Evolutionary conservation across 2,888 invertebrate genomes (phyloP), one percentile per base, ranked within the genome.

Genomic region (Scrobipalpa atriplicella): DNA sequence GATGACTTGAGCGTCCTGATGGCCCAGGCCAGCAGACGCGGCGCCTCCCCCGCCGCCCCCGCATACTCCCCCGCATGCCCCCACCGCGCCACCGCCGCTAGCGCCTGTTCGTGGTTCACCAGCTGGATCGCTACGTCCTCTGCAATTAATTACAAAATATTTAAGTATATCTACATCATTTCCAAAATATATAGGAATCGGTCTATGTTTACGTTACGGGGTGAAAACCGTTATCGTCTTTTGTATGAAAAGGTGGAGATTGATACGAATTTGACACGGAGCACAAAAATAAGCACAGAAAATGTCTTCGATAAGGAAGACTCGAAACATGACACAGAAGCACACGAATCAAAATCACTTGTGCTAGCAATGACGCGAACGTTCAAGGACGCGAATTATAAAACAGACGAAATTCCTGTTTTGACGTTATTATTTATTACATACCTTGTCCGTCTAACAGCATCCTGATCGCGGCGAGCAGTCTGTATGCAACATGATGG

Each of bases 381-480:
- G 11, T 39, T 39, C 8, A 38, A 8, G 6, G 11, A 39, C 10
- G 8, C 8, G 10, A 39, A 39, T 6, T 8, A 39, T 11, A 11
- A 39, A 39, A 39, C 29, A 3, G 29, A 29, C 29, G 2, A 29
- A 29, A 3, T 29, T 29, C 29, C 29, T 29, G 29, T 29, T 29
- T 5, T 29, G 2, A 5, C 29, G 5, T 29, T 5, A 29, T 29
- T 29, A 29, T 29, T 29, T 29, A 29, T 29, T 29, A 29, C 72
- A 56, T 76, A 96, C 96, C 95, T 93, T 97, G 96, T 36, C 96
- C 96, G 85, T 97, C 97, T 1, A 98, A 95, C 52, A 97, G 94
- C 95, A 98, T 97, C 67, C 98, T 93, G 0, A 98, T 88, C 0
- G 97, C 96, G 2, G 97, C 98, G 64, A 98, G 83, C 69, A 98